phyloP scores from a whole-genome alignment of 2,888 invertebrate species.

The Eucera pruinosa region DNA sequence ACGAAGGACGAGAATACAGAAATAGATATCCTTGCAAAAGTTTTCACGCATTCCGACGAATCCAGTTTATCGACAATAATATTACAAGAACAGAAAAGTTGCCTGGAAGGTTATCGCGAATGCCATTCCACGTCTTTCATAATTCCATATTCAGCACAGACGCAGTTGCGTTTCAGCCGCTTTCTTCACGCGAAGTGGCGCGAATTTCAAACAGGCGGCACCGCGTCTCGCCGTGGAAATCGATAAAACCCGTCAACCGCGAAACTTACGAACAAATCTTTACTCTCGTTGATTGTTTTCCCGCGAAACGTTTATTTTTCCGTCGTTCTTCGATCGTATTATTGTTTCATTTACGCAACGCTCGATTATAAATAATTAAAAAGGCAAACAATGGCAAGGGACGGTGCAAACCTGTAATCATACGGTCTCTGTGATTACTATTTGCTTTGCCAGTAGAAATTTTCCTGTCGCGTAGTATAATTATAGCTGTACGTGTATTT shows the following conservation, averaged over 20 bases:
- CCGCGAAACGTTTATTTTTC: not conserved
- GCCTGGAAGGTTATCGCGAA: conserved; percentile 38
- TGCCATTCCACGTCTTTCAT: conserved; percentile 19
- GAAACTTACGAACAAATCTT: not conserved
- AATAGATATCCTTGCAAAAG: conserved; percentile 51
- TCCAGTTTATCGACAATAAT: conserved; percentile 53
- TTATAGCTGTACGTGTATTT: not conserved
- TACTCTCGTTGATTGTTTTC: not conserved
- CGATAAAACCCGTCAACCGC: not conserved
- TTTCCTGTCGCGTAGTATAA: not conserved
- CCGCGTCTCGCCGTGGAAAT: not conserved
- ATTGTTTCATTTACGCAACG: not conserved
- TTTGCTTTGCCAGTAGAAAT: conserved; percentile 3
- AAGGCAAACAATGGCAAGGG: not conserved
- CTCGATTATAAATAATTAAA: conserved; percentile 11
- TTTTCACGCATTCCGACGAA: conserved; percentile 33
- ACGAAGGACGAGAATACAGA: conserved; percentile 8
- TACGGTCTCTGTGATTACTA: not conserved
- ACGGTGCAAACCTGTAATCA: not conserved
- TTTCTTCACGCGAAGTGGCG: conserved; percentile 12
- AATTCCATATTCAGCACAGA: conserved; percentile 17
- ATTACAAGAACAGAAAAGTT: conserved; percentile 22
- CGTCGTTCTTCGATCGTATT: not conserved
- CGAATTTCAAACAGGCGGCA: conserved; percentile 16
- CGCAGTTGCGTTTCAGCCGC: conserved; percentile 6